Conservation (phyloP, 1,140 invertebrate genomes). For the Andrena cerasifolii region DNA sequence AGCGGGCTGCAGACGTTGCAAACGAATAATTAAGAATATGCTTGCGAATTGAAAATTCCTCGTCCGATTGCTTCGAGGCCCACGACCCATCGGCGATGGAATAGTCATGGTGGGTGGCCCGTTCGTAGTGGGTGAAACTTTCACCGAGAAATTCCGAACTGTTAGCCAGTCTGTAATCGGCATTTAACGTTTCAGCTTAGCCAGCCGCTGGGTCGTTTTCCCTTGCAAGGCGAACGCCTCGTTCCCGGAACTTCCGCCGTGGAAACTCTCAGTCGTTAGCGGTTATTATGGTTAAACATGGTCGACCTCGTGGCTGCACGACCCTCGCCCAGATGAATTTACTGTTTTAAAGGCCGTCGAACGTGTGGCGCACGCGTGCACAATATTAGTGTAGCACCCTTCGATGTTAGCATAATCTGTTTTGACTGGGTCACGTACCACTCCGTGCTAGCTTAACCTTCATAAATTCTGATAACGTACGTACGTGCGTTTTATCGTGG, state of each 20-base stretch:
- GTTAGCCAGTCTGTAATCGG: slow-evolving; percentile 63
- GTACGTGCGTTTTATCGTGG: too few relatives aligned
- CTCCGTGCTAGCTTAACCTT: too few relatives aligned
- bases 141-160: slow-evolving; percentile 54
- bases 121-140: slow-evolving; percentile 37
- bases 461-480: too few relatives aligned
- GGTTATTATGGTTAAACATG: slow-evolving; percentile 72
- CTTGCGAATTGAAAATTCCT: too few relatives aligned
- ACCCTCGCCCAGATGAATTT: slow-evolving; percentile 51
- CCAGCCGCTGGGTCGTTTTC: slow-evolving; percentile 61
- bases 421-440: too few relatives aligned
- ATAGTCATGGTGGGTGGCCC: slow-evolving; percentile 1
- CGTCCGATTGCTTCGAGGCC: too few relatives aligned
- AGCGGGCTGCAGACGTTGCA: too few relatives aligned
- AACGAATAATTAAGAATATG: too few relatives aligned
- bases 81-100: neutral
- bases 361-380: neutral
- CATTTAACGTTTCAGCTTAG: slow-evolving; percentile 69
- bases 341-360: slow-evolving; percentile 34
- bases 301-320: slow-evolving; percentile 16
- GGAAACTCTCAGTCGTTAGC: slow-evolving; percentile 70
- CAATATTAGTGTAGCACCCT: too few relatives aligned
- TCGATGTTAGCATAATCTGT: neutral
- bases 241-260: slow-evolving; percentile 59
- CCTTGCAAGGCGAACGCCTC: slow-evolving; percentile 37